Conservation (phyloP, 1,140 invertebrate species). For the Diabrotica undecimpunctata region DNA sequence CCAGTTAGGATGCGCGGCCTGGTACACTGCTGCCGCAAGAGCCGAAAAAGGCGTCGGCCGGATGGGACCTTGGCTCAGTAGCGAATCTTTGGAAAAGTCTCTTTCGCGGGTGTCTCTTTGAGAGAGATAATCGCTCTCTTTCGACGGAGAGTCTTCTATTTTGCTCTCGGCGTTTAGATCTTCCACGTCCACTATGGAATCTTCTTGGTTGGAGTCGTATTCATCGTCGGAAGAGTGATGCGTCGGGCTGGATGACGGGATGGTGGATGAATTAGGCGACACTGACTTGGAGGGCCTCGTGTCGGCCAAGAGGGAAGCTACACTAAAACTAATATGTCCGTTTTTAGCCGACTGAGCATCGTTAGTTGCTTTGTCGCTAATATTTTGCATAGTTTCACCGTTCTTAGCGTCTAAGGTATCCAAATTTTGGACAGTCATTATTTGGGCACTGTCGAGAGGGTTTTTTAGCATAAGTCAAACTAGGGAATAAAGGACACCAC, state of each 20-base stretch:
- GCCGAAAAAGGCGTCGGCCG: conserved; percentile 65
- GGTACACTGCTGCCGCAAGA: conserved; percentile 56
- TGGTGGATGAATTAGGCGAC: conserved; percentile 41
- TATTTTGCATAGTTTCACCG: conserved; percentile 48
- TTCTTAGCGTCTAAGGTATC: conserved; percentile 39
- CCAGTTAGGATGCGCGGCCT: conserved; percentile 46
- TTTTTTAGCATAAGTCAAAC: conserved; percentile 40
- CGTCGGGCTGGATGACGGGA: conserved; percentile 44
- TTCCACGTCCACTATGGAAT: conserved; percentile 66
- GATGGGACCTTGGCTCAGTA: conserved; percentile 53
- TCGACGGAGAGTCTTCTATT: conserved; percentile 23
- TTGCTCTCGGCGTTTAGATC: conserved; percentile 56
- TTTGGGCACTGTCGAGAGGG: conserved; percentile 41
- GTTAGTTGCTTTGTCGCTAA: conserved; percentile 48
- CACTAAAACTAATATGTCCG: conserved; percentile 62
- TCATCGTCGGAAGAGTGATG: conserved; percentile 59
- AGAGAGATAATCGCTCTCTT: conserved; percentile 33
- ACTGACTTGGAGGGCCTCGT: conserved; percentile 51
- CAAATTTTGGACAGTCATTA: conserved; percentile 47
- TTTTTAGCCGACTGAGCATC: conserved; percentile 44
- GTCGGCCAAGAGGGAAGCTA: conserved; percentile 63
- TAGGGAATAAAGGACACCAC: conserved; percentile 3
- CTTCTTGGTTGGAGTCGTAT: conserved; percentile 63
- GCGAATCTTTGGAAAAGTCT: conserved; percentile 38
- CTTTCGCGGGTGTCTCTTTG: conserved; percentile 30